These are phyloP conservation scores for Myrmophylax atrothorax DNA, from an alignment of 2,113 vertebrate species.

Conservation along the genomic window DNA sequence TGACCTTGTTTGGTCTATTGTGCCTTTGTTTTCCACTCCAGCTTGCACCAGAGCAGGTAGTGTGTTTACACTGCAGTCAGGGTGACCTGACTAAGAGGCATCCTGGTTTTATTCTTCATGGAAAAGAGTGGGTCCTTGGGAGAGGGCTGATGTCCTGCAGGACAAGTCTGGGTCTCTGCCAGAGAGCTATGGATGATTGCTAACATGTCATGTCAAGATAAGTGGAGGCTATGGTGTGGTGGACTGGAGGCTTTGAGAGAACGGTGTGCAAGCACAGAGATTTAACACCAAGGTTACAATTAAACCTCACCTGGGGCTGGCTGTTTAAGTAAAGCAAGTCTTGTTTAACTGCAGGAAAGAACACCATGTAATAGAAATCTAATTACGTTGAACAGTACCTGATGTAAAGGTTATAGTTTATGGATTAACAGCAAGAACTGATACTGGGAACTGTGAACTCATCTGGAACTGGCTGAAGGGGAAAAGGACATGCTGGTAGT, in stretches of 20 bases:
- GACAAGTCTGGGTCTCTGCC: not conserved
- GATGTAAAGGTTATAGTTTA: constrained; percentile 33
- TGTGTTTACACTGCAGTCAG: not conserved
- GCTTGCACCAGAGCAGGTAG: constrained; percentile 15
- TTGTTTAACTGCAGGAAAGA: constrained; percentile 37
- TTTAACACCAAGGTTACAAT: constrained; percentile 19
- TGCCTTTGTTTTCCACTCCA: constrained; percentile 20
- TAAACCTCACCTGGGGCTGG: constrained; percentile 6
- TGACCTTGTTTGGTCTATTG: constrained; percentile 27
- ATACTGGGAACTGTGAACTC: not conserved
- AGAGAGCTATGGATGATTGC: not conserved
- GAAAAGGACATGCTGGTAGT: constrained; percentile 4
- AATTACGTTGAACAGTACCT: constrained; percentile 4
- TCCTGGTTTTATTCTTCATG: not conserved
- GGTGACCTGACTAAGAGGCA: constrained; percentile 36
- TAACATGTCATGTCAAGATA: not conserved
- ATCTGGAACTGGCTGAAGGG: constrained; percentile 6
- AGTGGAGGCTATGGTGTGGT: not conserved
- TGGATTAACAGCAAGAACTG: constrained; percentile 52
- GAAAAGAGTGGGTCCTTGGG: not conserved
- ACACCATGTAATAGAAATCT: constrained; percentile 52
- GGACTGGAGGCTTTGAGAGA: not conserved
- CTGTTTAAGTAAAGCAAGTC: constrained; percentile 24
- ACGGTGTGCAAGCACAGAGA: fast-evolving
- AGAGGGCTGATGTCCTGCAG: not conserved